phyloP scores from a whole-genome alignment of 23 tunicate species.

The Diplosoma virens region DNA sequence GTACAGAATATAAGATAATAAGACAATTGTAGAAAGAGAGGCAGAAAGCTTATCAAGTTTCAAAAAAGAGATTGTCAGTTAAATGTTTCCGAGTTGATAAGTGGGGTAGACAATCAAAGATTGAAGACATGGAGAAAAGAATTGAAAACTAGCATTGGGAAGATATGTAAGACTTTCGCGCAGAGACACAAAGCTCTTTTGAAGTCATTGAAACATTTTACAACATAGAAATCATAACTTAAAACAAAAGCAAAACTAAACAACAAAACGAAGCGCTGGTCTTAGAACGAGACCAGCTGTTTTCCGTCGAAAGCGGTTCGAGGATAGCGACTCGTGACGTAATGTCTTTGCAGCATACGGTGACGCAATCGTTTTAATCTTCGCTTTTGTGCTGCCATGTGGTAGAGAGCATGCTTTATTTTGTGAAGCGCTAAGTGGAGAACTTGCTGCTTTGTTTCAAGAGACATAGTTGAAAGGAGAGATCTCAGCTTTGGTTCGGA shows the following conservation, averaged over 20 bases:
- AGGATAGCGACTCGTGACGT: background rate
- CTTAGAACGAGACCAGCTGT: constrained; percentile 27
- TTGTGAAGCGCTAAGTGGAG: background rate
- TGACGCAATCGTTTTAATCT: background rate
- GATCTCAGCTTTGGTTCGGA: background rate
- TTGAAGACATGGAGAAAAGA: too few relatives aligned
- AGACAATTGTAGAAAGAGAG: too few relatives aligned
- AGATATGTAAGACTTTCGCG: too few relatives aligned
- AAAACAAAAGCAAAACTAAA: background rate
- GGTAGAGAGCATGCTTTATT: background rate
- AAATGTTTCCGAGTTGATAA: too few relatives aligned
- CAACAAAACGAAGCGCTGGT: too few relatives aligned
- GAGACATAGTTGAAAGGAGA: background rate
- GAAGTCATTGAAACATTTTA: too few relatives aligned
- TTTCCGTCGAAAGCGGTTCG: constrained; percentile 34
- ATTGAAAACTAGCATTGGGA: too few relatives aligned
- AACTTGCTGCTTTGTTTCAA: background rate
- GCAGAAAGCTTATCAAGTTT: too few relatives aligned
- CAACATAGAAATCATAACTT: background rate
- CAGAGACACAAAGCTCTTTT: too few relatives aligned
- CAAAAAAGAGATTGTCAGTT: too few relatives aligned
- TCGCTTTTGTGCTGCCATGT: background rate
- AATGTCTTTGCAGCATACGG: background rate
- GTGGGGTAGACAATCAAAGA: too few relatives aligned
- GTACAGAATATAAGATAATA: too few relatives aligned